These are phyloP conservation scores for Dipus sagitta DNA, from an alignment of 2,797 vertebrate species.

Conservation along the genomic window DNA sequence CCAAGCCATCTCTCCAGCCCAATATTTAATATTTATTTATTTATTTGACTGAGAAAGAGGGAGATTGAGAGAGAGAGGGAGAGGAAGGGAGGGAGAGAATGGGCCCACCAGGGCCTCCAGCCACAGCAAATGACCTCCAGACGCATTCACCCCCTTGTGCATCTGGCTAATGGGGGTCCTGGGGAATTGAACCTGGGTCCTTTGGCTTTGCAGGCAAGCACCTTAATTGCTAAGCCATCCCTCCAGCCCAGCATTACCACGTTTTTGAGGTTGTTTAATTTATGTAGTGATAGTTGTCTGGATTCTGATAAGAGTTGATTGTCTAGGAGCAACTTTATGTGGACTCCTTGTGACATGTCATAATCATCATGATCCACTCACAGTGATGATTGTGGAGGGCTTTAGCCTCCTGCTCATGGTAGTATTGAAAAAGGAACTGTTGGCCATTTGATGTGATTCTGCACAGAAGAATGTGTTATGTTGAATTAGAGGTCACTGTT, in stretches of 20 bases:
- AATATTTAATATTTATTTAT: no score
- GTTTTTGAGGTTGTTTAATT: constrained; percentile 16
- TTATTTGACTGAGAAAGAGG: no score
- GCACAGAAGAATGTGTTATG: background rate
- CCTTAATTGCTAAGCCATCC: no score
- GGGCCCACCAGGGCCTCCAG: no score
- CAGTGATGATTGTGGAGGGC: constrained; percentile 1
- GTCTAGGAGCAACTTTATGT: background rate
- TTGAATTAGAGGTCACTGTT: constrained; percentile 24
- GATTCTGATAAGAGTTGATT: constrained; percentile 38
- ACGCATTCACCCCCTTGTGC: no score
- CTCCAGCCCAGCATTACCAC: background rate
- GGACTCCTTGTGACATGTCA: background rate
- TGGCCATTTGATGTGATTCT: background rate
- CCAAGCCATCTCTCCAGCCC: no score
- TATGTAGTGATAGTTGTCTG: constrained; percentile 5
- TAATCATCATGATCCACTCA: background rate
- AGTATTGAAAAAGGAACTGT: constrained; percentile 10
- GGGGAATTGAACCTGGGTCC: no score
- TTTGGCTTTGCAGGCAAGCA: no score
- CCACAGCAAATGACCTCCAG: no score
- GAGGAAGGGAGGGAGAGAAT: no score
- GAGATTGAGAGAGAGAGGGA: no score
- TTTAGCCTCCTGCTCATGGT: constrained; percentile 17
- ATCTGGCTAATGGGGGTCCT: no score